Base-by-base conservation (phyloP, 2,113 vertebrate genomes). In the Balaeniceps rex region DNA sequence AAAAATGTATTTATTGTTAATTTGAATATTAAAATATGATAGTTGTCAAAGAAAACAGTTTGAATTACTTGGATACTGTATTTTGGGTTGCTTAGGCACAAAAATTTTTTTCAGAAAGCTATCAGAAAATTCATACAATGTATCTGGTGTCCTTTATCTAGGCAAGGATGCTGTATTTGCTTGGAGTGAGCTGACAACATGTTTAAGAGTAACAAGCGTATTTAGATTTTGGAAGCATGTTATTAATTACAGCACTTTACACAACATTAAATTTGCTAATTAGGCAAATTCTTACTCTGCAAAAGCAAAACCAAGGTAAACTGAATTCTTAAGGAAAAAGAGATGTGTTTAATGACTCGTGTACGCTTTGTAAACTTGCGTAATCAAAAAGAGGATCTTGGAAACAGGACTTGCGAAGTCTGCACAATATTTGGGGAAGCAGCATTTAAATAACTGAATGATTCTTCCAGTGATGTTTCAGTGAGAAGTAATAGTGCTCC, bases 311-410 rank as follows among this genome's bases (percentile, higher is more conserved):
- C 44, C 46, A 79, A 78, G 55, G 80, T 87, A 72, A 88, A 75
- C 10, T 10, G n/a, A 83, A 68, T 88, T 80, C 33, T 82, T 55
- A 65, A 54, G 18, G 11, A 24, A 34, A 69, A 63, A 26, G 19
- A 78, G 21, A 72, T 29, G 29, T 28, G n/a, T 74, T 94, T 88
- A 96, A 86, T 84, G 72, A 92, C 47, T 80, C 31, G 9, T 42
- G n/a, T 42, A 44, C 13, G 3, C 83, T 95, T 92, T 78, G 71
- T 84, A 91, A 91, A 79, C 83, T 97, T 94, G 94, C 6, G 0
- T 76, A 91, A 97, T 92, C 88, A 68, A 75, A 95, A 95, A 93
- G 93, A 93, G 95, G 92, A 97, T 92, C 83, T 92, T 92, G 70
- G 61, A 95, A 94, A 63, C 8, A 47, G 42, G 47, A 87, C 61